These are phyloP conservation scores for Elymnias hypermnestra DNA, from an alignment of 1,140 invertebrate species.

Conservation along the genomic window DNA sequence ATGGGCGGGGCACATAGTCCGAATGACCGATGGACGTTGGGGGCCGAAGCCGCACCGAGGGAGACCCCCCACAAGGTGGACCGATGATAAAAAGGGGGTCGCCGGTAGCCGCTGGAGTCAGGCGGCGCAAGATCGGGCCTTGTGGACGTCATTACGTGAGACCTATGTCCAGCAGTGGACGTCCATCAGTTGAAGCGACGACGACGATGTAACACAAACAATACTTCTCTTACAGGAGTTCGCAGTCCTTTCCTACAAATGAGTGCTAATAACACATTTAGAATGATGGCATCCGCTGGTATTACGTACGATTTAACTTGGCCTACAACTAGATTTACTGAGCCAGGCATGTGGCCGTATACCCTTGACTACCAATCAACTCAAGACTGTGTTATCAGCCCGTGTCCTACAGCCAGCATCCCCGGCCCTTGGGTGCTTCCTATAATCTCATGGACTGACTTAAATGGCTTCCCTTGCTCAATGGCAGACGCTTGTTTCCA, in stretches of 20 bases:
- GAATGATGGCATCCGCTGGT: slow-evolving; percentile 64
- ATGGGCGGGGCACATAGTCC: no score
- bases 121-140: no score
- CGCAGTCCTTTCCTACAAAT: slow-evolving; percentile 83
- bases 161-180: no score
- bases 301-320: slow-evolving; percentile 81
- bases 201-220: neutral
- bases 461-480: slow-evolving; percentile 70
- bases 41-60: no score
- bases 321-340: slow-evolving; percentile 75
- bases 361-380: slow-evolving; percentile 80
- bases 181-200: no score
- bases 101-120: no score
- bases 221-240: slow-evolving; percentile 66
- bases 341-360: slow-evolving; percentile 83
- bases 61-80: no score
- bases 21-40: no score
- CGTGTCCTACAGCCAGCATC: slow-evolving; percentile 79
- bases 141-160: no score
- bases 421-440: slow-evolving; percentile 81
- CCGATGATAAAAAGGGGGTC: no score
- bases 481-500: slow-evolving; percentile 80
- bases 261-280: slow-evolving; percentile 78
- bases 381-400: slow-evolving; percentile 80
- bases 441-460: slow-evolving; percentile 78